These are phyloP conservation scores for Urocynchramus pylzowi DNA, from an alignment of 2,113 vertebrate genomes.

Conservation along the genomic window DNA sequence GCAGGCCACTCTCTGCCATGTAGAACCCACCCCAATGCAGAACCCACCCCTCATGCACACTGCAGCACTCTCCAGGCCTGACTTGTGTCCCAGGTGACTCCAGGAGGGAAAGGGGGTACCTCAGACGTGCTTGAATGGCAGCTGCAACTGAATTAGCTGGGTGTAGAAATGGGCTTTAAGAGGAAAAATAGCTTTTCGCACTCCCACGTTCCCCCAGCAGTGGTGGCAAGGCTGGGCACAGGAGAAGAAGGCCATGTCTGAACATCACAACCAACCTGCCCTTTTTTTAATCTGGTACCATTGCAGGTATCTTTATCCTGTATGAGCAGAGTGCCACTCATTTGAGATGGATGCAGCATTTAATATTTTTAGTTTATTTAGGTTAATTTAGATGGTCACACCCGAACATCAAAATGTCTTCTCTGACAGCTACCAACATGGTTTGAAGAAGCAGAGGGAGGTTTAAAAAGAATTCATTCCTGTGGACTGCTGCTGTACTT, in stretches of 20 bases:
- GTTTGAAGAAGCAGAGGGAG: background rate
- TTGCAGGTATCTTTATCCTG: background rate
- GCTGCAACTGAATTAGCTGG: fast-evolving
- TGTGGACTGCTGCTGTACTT: background rate
- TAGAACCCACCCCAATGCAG: background rate
- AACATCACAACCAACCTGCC: background rate
- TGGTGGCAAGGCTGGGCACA: background rate
- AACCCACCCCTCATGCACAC: fast-evolving
- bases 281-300: background rate
- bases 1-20: background rate
- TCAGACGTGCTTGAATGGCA: background rate
- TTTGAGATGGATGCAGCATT: background rate
- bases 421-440: background rate
- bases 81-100: background rate
- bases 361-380: slow-evolving; percentile 3
- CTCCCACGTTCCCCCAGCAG: fast-evolving
- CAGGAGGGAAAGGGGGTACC: background rate
- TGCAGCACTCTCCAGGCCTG: fast-evolving
- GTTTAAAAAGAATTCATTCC: background rate
- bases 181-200: background rate
- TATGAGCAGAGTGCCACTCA: background rate
- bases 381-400: background rate
- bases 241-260: background rate
- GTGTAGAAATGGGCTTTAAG: background rate
- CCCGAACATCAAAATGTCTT: background rate